Conservation (phyloP, 2,797 vertebrate species). For the Eremophila alpestris region DNA sequence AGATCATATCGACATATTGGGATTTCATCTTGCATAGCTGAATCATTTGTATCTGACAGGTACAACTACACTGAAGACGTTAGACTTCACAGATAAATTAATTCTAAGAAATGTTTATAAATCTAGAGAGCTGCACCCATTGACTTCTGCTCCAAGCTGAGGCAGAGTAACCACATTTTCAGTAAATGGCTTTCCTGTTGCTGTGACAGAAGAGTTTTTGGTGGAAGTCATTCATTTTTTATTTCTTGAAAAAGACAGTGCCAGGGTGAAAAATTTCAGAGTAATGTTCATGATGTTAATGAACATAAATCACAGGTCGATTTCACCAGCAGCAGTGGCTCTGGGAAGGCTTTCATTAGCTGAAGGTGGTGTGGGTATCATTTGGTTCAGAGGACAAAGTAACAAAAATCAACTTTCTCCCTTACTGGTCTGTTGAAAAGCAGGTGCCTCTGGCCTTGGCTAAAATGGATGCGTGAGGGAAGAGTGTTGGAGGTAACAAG, state of each 20-base stretch:
- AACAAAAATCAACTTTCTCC: not conserved
- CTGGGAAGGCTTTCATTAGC: not conserved
- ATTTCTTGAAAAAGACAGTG: constrained; percentile 25
- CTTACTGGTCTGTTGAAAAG: not conserved
- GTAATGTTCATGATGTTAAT: constrained; percentile 42
- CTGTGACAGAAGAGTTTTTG: constrained; percentile 41
- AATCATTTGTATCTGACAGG: constrained; percentile 61
- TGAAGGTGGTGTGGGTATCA: not conserved
- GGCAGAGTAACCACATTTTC: constrained; percentile 17
- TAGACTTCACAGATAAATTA: constrained; percentile 48
- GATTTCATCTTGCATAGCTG: constrained; percentile 52
- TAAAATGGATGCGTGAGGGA: not conserved
- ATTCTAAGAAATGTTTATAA: constrained; percentile 47
- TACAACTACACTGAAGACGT: constrained; percentile 23
- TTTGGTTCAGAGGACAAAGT: not conserved
- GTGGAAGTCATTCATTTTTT: constrained; percentile 45
- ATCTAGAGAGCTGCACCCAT: not conserved
- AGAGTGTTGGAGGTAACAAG: not conserved
- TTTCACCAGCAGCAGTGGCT: not conserved
- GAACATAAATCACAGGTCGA: not conserved
- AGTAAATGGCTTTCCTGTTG: constrained; percentile 13
- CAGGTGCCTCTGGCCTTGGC: not conserved
- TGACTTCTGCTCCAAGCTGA: constrained; percentile 15
- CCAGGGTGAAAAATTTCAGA: constrained; percentile 5
- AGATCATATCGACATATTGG: constrained; percentile 53